Conservation (phyloP, 2,797 vertebrate genomes). For the Lemur catta region DNA sequence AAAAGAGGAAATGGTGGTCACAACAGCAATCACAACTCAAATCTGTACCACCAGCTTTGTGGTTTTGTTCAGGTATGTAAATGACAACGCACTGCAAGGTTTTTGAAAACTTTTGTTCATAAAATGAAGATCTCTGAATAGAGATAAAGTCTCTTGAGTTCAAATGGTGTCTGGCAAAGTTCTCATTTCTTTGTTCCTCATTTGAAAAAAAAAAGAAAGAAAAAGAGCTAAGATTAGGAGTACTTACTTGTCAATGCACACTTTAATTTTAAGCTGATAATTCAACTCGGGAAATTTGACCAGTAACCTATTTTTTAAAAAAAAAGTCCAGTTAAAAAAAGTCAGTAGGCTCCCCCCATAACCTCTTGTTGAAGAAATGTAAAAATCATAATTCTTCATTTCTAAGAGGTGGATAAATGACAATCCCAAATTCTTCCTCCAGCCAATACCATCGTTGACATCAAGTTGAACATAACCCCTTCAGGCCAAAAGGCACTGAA, state of each 20-base stretch:
- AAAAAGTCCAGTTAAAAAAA: background rate
- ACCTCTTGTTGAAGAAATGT: background rate
- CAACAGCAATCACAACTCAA: background rate
- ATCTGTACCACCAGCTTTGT: background rate
- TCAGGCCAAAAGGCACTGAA: background rate
- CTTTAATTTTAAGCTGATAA: constrained; percentile 99
- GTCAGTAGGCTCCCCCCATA: background rate
- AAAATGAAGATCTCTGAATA: constrained; percentile 32
- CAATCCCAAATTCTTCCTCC: background rate
- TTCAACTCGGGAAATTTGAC: constrained; percentile 99
- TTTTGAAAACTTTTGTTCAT: constrained; percentile 1
- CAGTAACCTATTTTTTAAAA: constrained; percentile 88
- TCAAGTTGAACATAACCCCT: background rate
- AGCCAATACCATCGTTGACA: background rate
- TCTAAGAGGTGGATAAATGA: background rate
- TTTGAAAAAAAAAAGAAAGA: background rate
- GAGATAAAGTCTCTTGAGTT: constrained; percentile 18
- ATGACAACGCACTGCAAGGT: background rate
- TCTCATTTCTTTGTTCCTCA: background rate
- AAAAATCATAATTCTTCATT: background rate
- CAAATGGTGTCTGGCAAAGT: background rate
- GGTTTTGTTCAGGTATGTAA: background rate
- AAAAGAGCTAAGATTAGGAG: background rate
- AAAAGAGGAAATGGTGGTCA: background rate
- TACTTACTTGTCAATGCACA: constrained; percentile 99